Evolutionary conservation across 2,888 invertebrate genomes (phyloP), one percentile per base, ranked within the genome.

Genomic region (Blastobasis lacticolella): DNA sequence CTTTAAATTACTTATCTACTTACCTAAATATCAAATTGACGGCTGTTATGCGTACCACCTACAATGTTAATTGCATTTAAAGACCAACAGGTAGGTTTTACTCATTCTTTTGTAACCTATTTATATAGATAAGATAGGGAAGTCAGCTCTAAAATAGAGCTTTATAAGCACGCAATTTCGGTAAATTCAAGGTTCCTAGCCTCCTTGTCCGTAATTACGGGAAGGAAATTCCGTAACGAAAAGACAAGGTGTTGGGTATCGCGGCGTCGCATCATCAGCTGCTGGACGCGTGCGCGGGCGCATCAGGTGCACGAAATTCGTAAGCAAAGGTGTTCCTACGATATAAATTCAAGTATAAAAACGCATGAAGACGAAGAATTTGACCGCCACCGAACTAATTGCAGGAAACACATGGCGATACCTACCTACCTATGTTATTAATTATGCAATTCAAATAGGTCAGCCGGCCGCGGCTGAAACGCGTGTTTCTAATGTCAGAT

Each of bases 231-330:
- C 79, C 75, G 73, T 75, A 81, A 79, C 78, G 74, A 78, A 80
- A 73, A 75, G 73, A 74, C 80, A 81, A 81, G 81, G 81, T 81
- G 81, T 74, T 67, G 64, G 61, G 63, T 64, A 64, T 65, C 61
- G 61, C 63, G 61, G 64, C 65, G 63, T 67, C 63, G 67, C 65
- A 67, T 67, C 67, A 75, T 79, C 81, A 81, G 75, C 75, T 75
- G 74, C 69, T 56, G 49, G 45, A 46, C 47, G 36, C 36, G 8
- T 6, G 23, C 44, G 42, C 55, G 60, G 60, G 64, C 69, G 62
- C 64, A 78, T 82, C 82, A 82, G 82, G 82, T 81, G 82, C 73
- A 70, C 71, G 55, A 75, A 76, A 73, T 78, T 81, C 76, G 75
- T 80, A 67, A 65, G 70, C 67, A 81, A 82, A 82, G 82, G 82